Evolutionary conservation across 2,113 vertebrate genomes (phyloP), one percentile per base, ranked within the genome.

Genomic region (Verasper variegatus): DNA sequence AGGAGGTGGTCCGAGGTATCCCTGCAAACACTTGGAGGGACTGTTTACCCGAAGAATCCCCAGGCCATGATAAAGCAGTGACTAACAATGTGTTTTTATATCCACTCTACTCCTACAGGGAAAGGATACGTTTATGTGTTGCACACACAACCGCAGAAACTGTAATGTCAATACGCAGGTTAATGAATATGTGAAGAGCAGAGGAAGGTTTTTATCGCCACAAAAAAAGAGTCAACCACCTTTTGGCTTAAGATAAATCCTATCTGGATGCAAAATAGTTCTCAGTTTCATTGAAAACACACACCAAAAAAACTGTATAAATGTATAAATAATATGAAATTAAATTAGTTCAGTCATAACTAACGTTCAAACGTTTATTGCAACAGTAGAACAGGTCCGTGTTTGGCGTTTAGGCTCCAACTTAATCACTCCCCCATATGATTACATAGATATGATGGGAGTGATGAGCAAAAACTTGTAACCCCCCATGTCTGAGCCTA

Each of bases 1-100:
- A 73, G 78, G 76, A 62, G 42, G 68, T 58, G 70, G 61, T 51
- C 23, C 27, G 31, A 57, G 24, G 68, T 71, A 27, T 76, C 73
- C 71, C 35, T 57, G 45, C 23, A 71, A 76, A 68, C 72, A 62
- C 60, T 76, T 17, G 14, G 24, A 82, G 57, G 37, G 65, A 49
- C 31, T 60, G 68, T 81, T 66, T 57, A 55, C 23, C 0, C 11
- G 15, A 35, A 71, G 24, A 52, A 76, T 77, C 63, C 37, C 54
- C 1, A 1, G 5, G 56, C 56, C 45, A 64, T 12, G 6, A 58
- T 72, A 63, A 78, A 78, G 57, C 58, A 1, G 14, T 76, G 61
- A 40, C 24, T 72, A 26, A 58, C 15, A 5, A 57, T 18, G 5
- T 55, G 40, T 71, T 67, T 80, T 70, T 80, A 74, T 61, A 60